A percentile compares a stretch with the other conserved stretches of the same genome.
phyloP scores from a whole-genome alignment of 1,140 invertebrate genomes.

The Papilio helenus region DNA sequence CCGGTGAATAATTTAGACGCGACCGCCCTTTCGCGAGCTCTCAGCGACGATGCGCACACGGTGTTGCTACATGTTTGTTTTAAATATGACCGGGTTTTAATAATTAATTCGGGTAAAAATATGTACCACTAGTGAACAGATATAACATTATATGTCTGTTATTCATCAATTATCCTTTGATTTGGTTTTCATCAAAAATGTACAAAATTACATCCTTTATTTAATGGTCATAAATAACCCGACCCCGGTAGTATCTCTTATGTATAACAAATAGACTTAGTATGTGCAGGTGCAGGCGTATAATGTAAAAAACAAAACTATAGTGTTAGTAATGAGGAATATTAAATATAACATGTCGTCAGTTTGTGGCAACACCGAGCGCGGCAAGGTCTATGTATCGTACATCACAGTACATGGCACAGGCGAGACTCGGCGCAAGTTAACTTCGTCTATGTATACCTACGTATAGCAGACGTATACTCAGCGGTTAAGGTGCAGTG shows the following conservation, averaged over 20 bases:
- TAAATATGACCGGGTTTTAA: background rate
- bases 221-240: no score
- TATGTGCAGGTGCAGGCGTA: background rate
- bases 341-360: background rate
- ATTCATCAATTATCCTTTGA: background rate
- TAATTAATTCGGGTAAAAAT: constrained; percentile 1
- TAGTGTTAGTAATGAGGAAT: background rate
- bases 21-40: constrained; percentile 69
- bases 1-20: constrained; percentile 74
- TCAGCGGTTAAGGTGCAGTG: background rate
- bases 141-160: background rate
- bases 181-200: background rate
- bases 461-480: background rate
- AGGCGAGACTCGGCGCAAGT: background rate
- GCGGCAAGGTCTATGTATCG: background rate
- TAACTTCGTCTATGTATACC: background rate
- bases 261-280: no score
- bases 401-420: background rate
- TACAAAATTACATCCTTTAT: background rate
- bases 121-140: background rate
- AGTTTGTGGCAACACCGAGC: background rate
- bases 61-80: constrained; percentile 36
- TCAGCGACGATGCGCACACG: constrained; percentile 42
- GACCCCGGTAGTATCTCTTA: no score
- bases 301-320: background rate